phyloP scores from a whole-genome alignment of 2,113 vertebrate species.

The Leucoraja erinaceus region DNA sequence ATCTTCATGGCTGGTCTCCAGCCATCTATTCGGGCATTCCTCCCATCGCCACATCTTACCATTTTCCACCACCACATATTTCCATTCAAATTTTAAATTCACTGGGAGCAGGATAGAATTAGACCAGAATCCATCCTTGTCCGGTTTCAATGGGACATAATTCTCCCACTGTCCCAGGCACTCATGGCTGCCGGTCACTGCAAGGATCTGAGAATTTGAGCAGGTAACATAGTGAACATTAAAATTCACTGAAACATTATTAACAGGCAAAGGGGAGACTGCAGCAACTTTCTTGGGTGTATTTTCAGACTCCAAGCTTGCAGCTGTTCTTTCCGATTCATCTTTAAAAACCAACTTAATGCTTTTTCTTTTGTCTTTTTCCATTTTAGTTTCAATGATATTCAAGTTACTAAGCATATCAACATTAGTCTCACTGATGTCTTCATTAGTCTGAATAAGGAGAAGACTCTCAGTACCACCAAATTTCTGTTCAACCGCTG shows the following conservation, averaged over 20 bases:
- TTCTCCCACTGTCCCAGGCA: slow-evolving; percentile 74
- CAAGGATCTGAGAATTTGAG: slow-evolving; percentile 59
- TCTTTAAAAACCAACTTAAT: neutral
- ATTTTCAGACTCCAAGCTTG: slow-evolving; percentile 43
- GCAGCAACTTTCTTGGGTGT: slow-evolving; percentile 53
- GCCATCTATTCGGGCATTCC: slow-evolving; percentile 74
- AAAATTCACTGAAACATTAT: slow-evolving; percentile 67
- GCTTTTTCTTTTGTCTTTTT: neutral
- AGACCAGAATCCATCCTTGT: slow-evolving; percentile 73
- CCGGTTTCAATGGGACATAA: slow-evolving; percentile 62
- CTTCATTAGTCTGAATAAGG: neutral
- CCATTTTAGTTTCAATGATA: neutral
- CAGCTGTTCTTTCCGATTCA: slow-evolving; percentile 34
- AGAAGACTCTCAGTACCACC: neutral
- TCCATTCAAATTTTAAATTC: slow-evolving; percentile 77
- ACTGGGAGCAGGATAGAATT: slow-evolving; percentile 61
- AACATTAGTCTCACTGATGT: neutral
- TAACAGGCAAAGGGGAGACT: slow-evolving; percentile 58
- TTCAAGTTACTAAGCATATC: too few species aligned
- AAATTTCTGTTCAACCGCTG: neutral
- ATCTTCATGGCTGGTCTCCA: slow-evolving; percentile 67
- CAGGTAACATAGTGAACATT: slow-evolving; percentile 75
- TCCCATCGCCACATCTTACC: slow-evolving; percentile 81
- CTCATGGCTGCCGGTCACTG: slow-evolving; percentile 71
- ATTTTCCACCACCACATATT: slow-evolving; percentile 80